Conservation (phyloP, 1,140 invertebrate species). For the Camponotus floridanus region DNA sequence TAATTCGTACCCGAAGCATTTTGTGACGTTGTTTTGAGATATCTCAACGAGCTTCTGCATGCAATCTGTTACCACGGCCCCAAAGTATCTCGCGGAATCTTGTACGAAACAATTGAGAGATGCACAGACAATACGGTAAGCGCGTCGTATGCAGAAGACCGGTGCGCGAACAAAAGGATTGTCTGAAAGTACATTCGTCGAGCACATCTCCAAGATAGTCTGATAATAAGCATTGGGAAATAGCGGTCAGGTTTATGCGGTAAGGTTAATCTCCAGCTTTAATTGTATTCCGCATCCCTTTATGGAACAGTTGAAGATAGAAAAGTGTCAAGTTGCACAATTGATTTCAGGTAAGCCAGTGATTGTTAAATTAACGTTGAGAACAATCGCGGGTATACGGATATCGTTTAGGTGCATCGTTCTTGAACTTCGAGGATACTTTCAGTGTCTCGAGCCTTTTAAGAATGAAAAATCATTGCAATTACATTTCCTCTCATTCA, state of each 20-base stretch:
- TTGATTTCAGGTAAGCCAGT: background rate
- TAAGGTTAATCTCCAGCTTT: conserved; percentile 32
- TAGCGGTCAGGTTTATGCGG: conserved; percentile 40
- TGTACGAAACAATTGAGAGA: conserved; percentile 54
- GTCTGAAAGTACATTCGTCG: conserved; percentile 1
- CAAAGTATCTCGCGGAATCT: conserved; percentile 51
- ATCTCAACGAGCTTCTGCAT: background rate
- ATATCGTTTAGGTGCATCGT: background rate
- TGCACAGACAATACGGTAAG: conserved; percentile 41
- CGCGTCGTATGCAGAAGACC: conserved; percentile 38
- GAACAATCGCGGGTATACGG: background rate
- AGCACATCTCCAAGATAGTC: conserved; percentile 27
- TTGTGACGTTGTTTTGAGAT: conserved; percentile 17
- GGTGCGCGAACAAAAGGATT: conserved; percentile 44
- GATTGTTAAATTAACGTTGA: background rate
- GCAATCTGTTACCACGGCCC: conserved; percentile 66
- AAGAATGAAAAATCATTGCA: background rate
- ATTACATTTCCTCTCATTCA: no score
- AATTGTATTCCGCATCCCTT: conserved; percentile 4
- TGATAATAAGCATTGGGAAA: conserved; percentile 49
- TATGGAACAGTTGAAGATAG: background rate
- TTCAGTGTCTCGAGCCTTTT: background rate
- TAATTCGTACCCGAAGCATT: conserved; percentile 28
- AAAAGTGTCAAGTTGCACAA: conserved; percentile 13
- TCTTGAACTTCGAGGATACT: background rate